Percentiles rank a stretch among this genome's conserved stretches.
These are phyloP conservation scores for Micromys minutus DNA, from an alignment of 2,113 vertebrate species.

Conservation along the genomic window DNA sequence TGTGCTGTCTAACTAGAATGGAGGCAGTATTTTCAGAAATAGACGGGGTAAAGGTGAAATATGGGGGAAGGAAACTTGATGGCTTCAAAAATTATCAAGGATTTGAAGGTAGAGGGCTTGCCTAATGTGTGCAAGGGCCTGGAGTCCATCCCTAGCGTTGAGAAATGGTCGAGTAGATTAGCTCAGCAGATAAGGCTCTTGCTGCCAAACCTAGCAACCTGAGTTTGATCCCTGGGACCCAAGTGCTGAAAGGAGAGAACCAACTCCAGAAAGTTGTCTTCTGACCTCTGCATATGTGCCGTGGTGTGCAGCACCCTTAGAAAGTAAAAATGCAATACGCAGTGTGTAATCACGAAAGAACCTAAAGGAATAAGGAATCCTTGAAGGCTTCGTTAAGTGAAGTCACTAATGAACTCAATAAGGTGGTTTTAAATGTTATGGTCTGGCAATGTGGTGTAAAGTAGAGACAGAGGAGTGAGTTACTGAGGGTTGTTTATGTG, in stretches of 20 bases:
- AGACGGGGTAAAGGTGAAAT: not conserved
- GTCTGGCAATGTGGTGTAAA: not conserved
- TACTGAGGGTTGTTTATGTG: not conserved
- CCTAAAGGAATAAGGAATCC: not conserved
- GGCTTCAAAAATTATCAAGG: not conserved
- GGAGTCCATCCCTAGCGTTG: not conserved
- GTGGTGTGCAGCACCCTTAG: not conserved
- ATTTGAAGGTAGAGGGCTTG: not conserved
- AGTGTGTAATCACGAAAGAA: not conserved
- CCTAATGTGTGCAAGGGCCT: not conserved
- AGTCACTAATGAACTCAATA: not conserved
- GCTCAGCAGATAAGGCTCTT: not conserved
- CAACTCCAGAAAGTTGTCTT: not conserved
- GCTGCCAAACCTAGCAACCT: not conserved
- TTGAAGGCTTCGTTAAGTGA: not conserved
- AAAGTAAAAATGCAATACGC: not conserved
- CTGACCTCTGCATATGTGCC: not conserved
- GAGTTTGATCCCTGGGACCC: not conserved
- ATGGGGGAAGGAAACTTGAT: not conserved
- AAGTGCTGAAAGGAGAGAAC: not conserved
- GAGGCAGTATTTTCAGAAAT: constrained; percentile 17
- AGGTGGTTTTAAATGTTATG: not conserved
- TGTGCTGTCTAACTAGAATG: not conserved
- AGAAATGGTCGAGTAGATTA: no score
- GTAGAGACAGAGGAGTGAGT: not conserved